A percentile compares a stretch with the other conserved stretches of the same genome.
Conservation (phyloP, 2,888 invertebrate species). For the Anarsia innoxiella region DNA sequence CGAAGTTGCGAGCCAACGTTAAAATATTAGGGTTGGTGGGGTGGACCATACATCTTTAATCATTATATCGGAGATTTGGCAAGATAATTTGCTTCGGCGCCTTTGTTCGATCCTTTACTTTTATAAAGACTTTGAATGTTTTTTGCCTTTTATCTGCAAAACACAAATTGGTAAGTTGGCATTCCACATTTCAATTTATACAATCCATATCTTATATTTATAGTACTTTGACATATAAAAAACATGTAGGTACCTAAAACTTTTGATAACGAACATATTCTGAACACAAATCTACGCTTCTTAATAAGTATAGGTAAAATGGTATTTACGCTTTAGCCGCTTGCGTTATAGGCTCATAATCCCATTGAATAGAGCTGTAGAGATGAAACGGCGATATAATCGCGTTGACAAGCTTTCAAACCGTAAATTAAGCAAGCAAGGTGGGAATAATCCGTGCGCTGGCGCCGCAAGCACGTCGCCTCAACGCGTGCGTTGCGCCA, state of each 20-base stretch:
- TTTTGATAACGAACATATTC: no score
- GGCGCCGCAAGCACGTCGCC: slow-evolving; percentile 47
- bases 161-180: no score
- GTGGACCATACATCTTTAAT: slow-evolving; percentile 36
- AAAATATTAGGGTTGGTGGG: slow-evolving; percentile 67
- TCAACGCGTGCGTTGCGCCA: slow-evolving; percentile 35
- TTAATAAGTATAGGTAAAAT: no score
- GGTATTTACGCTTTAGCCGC: no score
- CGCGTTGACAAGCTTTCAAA: slow-evolving; percentile 61
- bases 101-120: slow-evolving; percentile 22
- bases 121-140: slow-evolving; percentile 9
- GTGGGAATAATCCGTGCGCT: slow-evolving; percentile 58
- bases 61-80: slow-evolving; percentile 47
- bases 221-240: no score
- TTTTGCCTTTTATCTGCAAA: background rate
- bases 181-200: no score
- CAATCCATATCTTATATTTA: no score
- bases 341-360: slow-evolving; percentile 40
- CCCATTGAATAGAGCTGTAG: slow-evolving; percentile 52
- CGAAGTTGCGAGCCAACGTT: slow-evolving; percentile 36
- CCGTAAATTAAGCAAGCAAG: slow-evolving; percentile 51
- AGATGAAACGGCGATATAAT: slow-evolving; percentile 42
- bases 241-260: no score
- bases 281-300: no score
- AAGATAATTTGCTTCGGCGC: slow-evolving; percentile 47